phyloP scores from a whole-genome alignment of 2,113 vertebrate species.

The Cepphus grylle region DNA sequence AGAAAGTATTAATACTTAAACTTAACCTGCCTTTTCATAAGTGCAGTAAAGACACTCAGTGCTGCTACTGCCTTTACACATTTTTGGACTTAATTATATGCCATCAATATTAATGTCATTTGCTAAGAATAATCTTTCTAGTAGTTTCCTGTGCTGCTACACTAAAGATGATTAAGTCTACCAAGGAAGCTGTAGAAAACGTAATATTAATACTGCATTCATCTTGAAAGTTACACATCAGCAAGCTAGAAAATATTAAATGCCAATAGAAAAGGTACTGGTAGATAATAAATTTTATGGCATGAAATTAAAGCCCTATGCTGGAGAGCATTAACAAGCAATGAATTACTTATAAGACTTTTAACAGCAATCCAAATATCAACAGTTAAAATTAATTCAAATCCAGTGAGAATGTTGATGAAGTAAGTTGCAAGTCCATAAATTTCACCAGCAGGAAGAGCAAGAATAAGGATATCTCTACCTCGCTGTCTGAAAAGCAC shows the following conservation, averaged over 20 bases:
- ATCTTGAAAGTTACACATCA: background rate
- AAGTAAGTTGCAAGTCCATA: background rate
- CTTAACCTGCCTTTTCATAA: background rate
- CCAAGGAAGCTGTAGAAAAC: background rate
- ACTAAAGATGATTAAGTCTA: slow-evolving; percentile 1
- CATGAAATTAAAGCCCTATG: background rate
- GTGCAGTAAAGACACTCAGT: background rate
- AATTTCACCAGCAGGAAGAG: background rate
- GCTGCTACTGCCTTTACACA: background rate
- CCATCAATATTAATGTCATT: slow-evolving; percentile 30
- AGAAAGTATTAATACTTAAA: slow-evolving; percentile 14
- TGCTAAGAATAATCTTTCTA: background rate
- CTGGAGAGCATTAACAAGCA: background rate
- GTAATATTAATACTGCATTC: background rate
- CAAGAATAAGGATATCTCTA: background rate
- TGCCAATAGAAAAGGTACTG: background rate
- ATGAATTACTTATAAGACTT: background rate
- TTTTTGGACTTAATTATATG: background rate
- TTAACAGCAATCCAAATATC: background rate
- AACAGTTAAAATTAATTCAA: background rate
- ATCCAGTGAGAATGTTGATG: background rate
- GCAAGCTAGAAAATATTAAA: slow-evolving; percentile 1
- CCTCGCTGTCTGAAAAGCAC: background rate
- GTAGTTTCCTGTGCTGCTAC: background rate
- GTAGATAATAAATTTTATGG: background rate